Conservation (phyloP, 2,113 vertebrate species). For the Zeus faber region DNA sequence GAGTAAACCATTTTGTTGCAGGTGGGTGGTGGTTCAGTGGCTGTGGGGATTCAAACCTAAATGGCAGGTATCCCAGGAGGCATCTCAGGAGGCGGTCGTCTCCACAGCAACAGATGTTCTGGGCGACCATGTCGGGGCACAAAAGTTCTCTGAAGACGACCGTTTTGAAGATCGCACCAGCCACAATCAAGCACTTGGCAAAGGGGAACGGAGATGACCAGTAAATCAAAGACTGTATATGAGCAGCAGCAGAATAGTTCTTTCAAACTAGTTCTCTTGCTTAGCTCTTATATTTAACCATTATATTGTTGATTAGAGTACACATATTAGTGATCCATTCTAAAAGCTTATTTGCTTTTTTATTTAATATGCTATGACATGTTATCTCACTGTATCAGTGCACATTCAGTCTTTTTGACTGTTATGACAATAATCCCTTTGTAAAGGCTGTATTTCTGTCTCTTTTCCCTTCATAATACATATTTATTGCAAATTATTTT, state of each 20-base stretch:
- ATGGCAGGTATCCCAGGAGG: slow-evolving; percentile 79
- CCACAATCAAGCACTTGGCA: slow-evolving; percentile 25
- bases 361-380: slow-evolving; percentile 51
- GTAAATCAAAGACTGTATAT: too few species aligned
- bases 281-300: too few species aligned
- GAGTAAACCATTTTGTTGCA: slow-evolving; percentile 58
- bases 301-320: too few species aligned
- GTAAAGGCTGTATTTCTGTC: slow-evolving; percentile 39
- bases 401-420: slow-evolving; percentile 54
- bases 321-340: too few species aligned
- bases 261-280: too few species aligned
- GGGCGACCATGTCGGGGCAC: slow-evolving; percentile 77
- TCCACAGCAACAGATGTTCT: slow-evolving; percentile 81
- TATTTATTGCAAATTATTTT: too few species aligned
- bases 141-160: slow-evolving; percentile 76
- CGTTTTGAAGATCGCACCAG: slow-evolving; percentile 77
- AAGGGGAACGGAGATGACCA: too few species aligned
- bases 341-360: too few species aligned
- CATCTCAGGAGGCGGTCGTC: slow-evolving; percentile 56
- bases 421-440: slow-evolving; percentile 43
- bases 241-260: too few species aligned
- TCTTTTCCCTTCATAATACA: too few species aligned
- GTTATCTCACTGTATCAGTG: slow-evolving; percentile 17
- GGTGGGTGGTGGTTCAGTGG: slow-evolving; percentile 92
- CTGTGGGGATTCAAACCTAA: slow-evolving; percentile 80